These are phyloP conservation scores for Leptinotarsa haldemani DNA, from an alignment of 2,888 invertebrate genomes.

Conservation along the genomic window DNA sequence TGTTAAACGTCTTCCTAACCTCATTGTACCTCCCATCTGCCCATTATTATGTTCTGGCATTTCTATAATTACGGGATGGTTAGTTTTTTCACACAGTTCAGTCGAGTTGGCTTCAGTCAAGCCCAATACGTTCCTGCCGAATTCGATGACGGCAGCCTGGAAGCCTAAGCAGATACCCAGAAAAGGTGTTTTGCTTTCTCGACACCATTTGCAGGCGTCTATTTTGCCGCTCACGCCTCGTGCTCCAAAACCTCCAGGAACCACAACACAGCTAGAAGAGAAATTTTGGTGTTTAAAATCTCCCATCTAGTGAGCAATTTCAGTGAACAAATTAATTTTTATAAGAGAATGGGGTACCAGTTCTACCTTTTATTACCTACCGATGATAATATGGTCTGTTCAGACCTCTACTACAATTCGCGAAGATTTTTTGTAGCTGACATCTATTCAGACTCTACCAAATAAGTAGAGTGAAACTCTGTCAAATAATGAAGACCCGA, in stretches of 20 bases:
- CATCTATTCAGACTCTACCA: too few species aligned
- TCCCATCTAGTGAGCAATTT: too few species aligned
- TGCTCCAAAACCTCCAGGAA: conserved; percentile 97
- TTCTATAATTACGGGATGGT: conserved; percentile 89
- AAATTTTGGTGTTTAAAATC: too few species aligned
- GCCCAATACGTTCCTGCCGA: conserved; percentile 85
- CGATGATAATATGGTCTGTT: too few species aligned
- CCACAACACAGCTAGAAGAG: conserved; percentile 84
- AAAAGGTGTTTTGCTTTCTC: conserved; percentile 89
- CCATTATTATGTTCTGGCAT: conserved; percentile 99
- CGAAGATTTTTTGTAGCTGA: too few species aligned
- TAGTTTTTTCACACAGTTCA: conserved; percentile 72
- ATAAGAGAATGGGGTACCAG: too few species aligned
- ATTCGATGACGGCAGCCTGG: conserved; percentile 97
- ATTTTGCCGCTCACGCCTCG: conserved; percentile 98
- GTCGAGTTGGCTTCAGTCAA: conserved; percentile 85
- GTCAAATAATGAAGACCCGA: too few species aligned
- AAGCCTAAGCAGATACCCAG: conserved; percentile 98
- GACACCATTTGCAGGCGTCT: conserved; percentile 91
- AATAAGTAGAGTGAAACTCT: too few species aligned
- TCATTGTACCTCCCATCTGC: conserved; percentile 94
- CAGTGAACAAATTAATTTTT: too few species aligned
- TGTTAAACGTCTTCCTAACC: conserved; percentile 93
- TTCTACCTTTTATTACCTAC: too few species aligned
- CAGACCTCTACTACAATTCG: too few species aligned